These are phyloP conservation scores for Lordiphosa mommai DNA, from an alignment of 1,140 invertebrate species.

Conservation along the genomic window DNA sequence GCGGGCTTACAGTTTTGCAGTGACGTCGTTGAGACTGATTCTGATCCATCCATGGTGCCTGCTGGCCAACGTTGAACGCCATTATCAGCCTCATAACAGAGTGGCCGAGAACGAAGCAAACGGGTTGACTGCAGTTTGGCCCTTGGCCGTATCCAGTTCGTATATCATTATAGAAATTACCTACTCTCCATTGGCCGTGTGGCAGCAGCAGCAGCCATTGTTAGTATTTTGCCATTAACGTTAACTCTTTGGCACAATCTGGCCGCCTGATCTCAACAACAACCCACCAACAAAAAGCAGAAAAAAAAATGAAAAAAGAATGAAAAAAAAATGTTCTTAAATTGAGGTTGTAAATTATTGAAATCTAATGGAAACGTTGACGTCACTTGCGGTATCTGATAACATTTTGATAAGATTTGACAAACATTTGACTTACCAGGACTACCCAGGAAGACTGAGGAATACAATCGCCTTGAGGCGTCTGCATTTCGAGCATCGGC, in stretches of 20 bases:
- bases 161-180: slow-evolving; percentile 79
- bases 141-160: slow-evolving; percentile 67
- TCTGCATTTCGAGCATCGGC: slow-evolving; percentile 88
- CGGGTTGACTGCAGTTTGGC: slow-evolving; percentile 30
- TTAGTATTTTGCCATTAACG: slow-evolving; percentile 75
- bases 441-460: slow-evolving; percentile 93
- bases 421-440: slow-evolving; percentile 84
- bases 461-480: slow-evolving; percentile 91
- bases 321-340: slow-evolving; percentile 7
- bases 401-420: slow-evolving; percentile 15
- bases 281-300: not conserved
- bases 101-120: slow-evolving; percentile 6
- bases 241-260: slow-evolving; percentile 73
- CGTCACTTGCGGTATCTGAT: slow-evolving; percentile 45
- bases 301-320: slow-evolving; percentile 9
- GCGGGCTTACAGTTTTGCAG: no score
- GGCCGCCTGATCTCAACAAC: slow-evolving; percentile 44
- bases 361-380: slow-evolving; percentile 67
- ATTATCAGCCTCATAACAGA: slow-evolving; percentile 34
- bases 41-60: slow-evolving; percentile 33
- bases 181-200: slow-evolving; percentile 46
- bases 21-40: slow-evolving; percentile 6
- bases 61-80: slow-evolving; percentile 15
- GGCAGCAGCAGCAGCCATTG: slow-evolving; percentile 53
- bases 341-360: slow-evolving; percentile 61